Evolutionary conservation across 2,888 invertebrate genomes (phyloP).

Genomic region (Ceraclea dissimilis): DNA sequence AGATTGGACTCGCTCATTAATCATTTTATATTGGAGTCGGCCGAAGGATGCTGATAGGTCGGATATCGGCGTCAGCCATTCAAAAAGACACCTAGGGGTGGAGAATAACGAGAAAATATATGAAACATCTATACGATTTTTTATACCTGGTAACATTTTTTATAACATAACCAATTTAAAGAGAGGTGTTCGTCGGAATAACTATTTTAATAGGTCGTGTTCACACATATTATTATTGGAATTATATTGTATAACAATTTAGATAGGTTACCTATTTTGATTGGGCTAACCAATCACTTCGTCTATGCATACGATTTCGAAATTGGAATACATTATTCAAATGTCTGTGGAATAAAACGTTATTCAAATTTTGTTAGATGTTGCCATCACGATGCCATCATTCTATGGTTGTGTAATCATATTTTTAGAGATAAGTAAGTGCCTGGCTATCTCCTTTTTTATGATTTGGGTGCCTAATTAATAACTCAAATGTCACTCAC

Average conservation of each 20-base stretch:
- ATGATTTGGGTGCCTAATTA: no score
- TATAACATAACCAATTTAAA: background rate
- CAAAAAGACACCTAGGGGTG: conserved; percentile 1
- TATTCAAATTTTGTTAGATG: no score
- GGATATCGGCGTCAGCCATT: conserved; percentile 1
- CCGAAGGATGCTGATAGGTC: background rate
- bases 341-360: no score
- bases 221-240: background rate
- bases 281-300: no score
- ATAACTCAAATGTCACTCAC: no score
- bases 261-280: background rate
- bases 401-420: no score
- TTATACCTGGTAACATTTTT: background rate
- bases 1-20: background rate
- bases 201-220: conserved; percentile 2
- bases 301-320: no score
- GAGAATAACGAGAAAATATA: background rate
- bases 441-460: no score
- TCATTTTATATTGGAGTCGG: background rate
- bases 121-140: background rate
- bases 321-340: no score
- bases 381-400: no score
- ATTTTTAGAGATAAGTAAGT: no score
- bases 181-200: background rate
- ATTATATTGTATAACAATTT: no score